Evolutionary conservation across 2,888 invertebrate species (phyloP), one percentile per base, ranked within the genome.

Genomic region (Lampropteryx suffumata): DNA sequence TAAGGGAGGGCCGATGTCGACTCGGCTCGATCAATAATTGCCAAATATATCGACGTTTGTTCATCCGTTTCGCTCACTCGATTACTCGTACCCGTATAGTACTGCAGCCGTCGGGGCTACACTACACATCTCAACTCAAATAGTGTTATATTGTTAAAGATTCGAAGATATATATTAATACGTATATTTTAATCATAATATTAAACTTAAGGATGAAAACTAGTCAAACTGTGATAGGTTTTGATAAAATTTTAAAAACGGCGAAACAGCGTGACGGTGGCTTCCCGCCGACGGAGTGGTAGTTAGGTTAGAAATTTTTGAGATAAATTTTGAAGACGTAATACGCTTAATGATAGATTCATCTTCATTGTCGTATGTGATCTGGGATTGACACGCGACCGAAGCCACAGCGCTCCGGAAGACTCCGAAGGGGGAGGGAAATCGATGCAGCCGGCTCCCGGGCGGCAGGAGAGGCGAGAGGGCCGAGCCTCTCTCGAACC

Each of bases 141-240:
- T 87, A 87, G 82, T 85, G 84, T 87, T 88, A 84, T 82, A 88
- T 88, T 87, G 88, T 89, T 90, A 84, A 88, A 86, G 73, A 88
- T 85, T 88, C 80, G 82, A 82, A 61, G 60, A 69, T 69, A 73
- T 70, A 84, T 74, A 90, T 86, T 84, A 84, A 88, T 88, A 89
- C 84, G 81, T 88, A 88, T 90, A 89, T 90, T 89, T 87, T 88
- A 90, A 87, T 82, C 88, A 84, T 73, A 86, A n/a, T 90, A 90
- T 88, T 89, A 88, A 87, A 87, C 84, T 86, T 90, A 88, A 90
- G 88, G 75, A 83, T 83, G 87, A 85, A 87, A 86, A 90, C 86
- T 90, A 90, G 87, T 90, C 90, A 87, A 89, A 90, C 90, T 89
- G 90, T 90, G 90, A 90, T 90, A 90, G 88, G 90, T 90, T 90